phyloP scores from a whole-genome alignment of 1,140 invertebrate genomes.

The Brachystomella parvula region DNA sequence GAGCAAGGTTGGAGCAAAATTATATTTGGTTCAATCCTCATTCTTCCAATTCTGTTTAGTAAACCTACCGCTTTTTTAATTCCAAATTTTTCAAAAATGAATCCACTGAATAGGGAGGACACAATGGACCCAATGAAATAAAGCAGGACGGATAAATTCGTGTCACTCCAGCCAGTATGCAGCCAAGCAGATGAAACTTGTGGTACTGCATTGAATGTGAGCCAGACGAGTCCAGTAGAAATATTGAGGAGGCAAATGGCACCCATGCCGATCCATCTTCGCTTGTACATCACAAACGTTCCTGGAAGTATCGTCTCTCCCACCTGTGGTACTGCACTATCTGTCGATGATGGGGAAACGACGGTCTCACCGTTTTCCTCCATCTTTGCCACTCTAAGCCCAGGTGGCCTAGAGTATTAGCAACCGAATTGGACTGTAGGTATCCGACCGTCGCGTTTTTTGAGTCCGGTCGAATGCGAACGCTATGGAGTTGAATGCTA shows the following conservation, averaged over 20 bases:
- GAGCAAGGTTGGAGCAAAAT: too few relatives aligned
- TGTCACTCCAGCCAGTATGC: conserved; percentile 17
- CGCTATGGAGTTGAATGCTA: too few relatives aligned
- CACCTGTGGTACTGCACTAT: too few relatives aligned
- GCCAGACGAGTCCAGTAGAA: conserved; percentile 26
- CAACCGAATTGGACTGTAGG: too few relatives aligned
- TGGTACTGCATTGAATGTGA: conserved; percentile 29
- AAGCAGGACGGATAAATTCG: conserved; percentile 23
- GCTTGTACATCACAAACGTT: conserved; percentile 25
- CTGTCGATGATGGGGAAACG: too few relatives aligned
- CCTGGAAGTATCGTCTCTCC: neutral
- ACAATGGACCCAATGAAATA: conserved; percentile 26
- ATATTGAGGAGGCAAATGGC: conserved; percentile 21
- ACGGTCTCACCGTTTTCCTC: too few relatives aligned
- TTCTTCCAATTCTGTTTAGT: too few relatives aligned
- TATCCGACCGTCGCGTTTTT: too few relatives aligned
- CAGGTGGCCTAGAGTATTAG: too few relatives aligned
- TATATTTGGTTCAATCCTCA: too few relatives aligned
- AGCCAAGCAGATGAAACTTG: conserved; percentile 21
- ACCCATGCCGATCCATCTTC: conserved; percentile 28
- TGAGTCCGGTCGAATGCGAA: too few relatives aligned
- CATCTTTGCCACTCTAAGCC: too few relatives aligned
- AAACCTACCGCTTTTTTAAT: conserved; percentile 27
- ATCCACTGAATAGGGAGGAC: conserved; percentile 23
- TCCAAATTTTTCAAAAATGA: conserved; percentile 27